Conservation (phyloP, 2,888 invertebrate species). For the Notodonta ziczac region DNA sequence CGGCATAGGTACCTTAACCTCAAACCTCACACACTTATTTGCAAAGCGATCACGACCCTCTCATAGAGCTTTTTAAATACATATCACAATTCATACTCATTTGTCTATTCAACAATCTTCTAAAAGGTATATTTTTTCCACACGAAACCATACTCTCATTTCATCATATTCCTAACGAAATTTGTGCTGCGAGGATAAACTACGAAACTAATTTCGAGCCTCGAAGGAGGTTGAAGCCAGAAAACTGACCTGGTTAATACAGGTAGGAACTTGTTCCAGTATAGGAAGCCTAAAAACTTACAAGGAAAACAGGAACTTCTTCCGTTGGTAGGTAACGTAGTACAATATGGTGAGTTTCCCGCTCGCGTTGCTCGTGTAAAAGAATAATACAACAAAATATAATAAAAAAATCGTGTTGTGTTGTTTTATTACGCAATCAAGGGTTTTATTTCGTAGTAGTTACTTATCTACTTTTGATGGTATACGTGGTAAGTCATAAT, state of each 20-base stretch:
- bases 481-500: no score
- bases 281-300: conserved; percentile 12
- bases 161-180: background rate
- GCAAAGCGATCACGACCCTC: no score
- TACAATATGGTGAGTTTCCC: background rate
- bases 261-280: conserved; percentile 6
- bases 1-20: no score
- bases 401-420: background rate
- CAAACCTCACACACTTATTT: no score
- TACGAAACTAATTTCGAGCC: conserved; percentile 4
- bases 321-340: background rate
- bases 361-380: background rate
- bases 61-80: no score
- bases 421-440: background rate
- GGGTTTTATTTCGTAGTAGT: no score
- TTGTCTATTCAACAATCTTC: no score
- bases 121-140: no score
- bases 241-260: conserved; percentile 8
- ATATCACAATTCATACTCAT: no score
- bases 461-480: no score
- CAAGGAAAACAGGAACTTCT: conserved; percentile 9
- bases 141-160: background rate
- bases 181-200: background rate
- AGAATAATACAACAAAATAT: background rate
- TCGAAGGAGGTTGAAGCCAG: conserved; percentile 9